A percentile compares a stretch with the other conserved stretches of the same genome.
Conservation (phyloP, 1,140 invertebrate genomes). For the Aporrectodea caliginosa region DNA sequence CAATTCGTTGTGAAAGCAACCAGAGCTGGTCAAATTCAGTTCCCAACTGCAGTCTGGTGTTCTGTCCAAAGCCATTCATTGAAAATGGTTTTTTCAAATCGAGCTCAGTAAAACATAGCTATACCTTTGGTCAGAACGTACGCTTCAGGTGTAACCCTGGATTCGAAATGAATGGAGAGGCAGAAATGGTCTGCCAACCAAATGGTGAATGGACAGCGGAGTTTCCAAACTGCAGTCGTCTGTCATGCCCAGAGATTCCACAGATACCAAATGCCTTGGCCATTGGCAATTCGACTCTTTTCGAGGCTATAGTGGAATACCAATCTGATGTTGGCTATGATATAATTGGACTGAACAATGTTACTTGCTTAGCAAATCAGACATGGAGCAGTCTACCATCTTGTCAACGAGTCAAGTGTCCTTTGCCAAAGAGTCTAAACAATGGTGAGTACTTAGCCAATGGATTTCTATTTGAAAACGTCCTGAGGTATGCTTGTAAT, state of each 20-base stretch:
- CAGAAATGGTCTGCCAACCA: slow-evolving; percentile 34
- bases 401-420: slow-evolving; percentile 36
- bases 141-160: slow-evolving; percentile 21
- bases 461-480: slow-evolving; percentile 36
- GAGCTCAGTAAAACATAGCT: background rate
- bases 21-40: slow-evolving; percentile 14
- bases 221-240: slow-evolving; percentile 32
- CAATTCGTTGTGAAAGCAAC: slow-evolving; percentile 17
- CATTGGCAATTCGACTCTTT: slow-evolving; percentile 33
- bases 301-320: slow-evolving; percentile 38
- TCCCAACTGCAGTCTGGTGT: slow-evolving; percentile 32
- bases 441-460: slow-evolving; percentile 40
- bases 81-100: slow-evolving; percentile 12
- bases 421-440: slow-evolving; percentile 35
- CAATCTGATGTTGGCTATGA: slow-evolving; percentile 59
- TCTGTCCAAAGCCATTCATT: slow-evolving; percentile 34
- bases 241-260: slow-evolving; percentile 39
- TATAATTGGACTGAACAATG: slow-evolving; percentile 43
- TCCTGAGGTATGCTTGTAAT: slow-evolving; percentile 71
- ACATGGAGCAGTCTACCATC: slow-evolving; percentile 37
- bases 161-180: background rate
- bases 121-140: slow-evolving; percentile 15
- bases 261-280: slow-evolving; percentile 34
- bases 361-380: slow-evolving; percentile 43
- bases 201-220: slow-evolving; percentile 31